phyloP scores from a whole-genome alignment of 2,113 vertebrate species.

The Trichechus manatus region DNA sequence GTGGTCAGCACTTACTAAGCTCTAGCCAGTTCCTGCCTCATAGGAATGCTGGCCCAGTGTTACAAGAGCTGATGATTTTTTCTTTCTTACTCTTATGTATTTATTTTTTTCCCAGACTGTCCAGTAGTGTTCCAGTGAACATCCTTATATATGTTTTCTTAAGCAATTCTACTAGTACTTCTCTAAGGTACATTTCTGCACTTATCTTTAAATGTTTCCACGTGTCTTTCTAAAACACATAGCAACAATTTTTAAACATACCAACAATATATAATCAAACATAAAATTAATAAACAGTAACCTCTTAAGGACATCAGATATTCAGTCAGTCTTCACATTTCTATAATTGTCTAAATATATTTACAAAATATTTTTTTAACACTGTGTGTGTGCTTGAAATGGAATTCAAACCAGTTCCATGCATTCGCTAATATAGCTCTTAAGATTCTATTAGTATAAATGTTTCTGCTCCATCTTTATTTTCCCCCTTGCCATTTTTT shows the following conservation, averaged over 20 bases:
- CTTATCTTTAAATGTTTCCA: not conserved
- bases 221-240: not conserved
- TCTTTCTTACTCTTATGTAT: not conserved
- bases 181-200: not conserved
- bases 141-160: not conserved
- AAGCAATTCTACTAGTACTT: not conserved
- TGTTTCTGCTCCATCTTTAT: not conserved
- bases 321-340: not conserved
- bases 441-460: not conserved
- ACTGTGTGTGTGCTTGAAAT: not conserved
- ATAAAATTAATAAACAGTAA: not conserved
- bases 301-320: not conserved
- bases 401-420: not conserved
- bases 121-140: not conserved
- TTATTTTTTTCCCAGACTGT: not conserved
- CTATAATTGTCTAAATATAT: not conserved
- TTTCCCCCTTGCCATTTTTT: not conserved
- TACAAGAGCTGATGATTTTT: not conserved
- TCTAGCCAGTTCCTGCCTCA: too few relatives aligned
- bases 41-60: not conserved
- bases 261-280: not conserved
- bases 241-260: not conserved
- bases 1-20: rapidly evolving
- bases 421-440: not conserved
- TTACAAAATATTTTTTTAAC: not conserved